Evolutionary conservation across 2,113 vertebrate species (phyloP), one percentile per base, ranked within the genome.

Genomic region (Eulemur macaco): DNA sequence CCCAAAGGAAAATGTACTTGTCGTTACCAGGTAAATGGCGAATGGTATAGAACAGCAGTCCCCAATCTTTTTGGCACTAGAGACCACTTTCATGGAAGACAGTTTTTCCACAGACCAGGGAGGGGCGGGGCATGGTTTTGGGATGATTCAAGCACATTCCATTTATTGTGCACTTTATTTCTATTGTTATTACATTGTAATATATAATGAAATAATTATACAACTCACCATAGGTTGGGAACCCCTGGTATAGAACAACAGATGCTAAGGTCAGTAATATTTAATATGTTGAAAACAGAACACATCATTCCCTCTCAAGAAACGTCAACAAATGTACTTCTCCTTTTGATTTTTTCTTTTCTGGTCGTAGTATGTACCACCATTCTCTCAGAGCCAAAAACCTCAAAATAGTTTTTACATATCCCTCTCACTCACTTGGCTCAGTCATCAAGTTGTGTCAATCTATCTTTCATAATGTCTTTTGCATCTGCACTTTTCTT

Each of bases 401-500:
- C 47, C 84, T 97, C 92, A 85, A 73, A 90, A 96, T 77, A 95
- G 54, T 45, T 96, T 90, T 92, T 31, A 60, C 60, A 64, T 71
- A 52, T 74, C 54, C 80, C 83, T 91, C 56, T 94, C 23, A n/a
- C 29, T 89, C 23, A 31, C 29, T 89, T 96, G 90, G 94, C 74
- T 73, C 37, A 54, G 5, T 39, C 52, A 80, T 68, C n/a, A 90
- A 42, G 5, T 78, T 63, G 21, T 89, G 80, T 95, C 69, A 83
- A 82, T 96, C 95, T 93, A 97, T 97, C 95, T 85, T 88, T 47
- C 15, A 37, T 93, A 96, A 95, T 94, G 84, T 50, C 54, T 97
- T 96, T 96, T 92, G 23, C 92, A 90, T 78, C 76, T 93, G 89
- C 8, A n/a, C 52, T 90, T 96, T 92, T 89, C 66, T 96, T 97